Conservation (phyloP, 2,797 vertebrate species). For the Enteromius argenteus region DNA sequence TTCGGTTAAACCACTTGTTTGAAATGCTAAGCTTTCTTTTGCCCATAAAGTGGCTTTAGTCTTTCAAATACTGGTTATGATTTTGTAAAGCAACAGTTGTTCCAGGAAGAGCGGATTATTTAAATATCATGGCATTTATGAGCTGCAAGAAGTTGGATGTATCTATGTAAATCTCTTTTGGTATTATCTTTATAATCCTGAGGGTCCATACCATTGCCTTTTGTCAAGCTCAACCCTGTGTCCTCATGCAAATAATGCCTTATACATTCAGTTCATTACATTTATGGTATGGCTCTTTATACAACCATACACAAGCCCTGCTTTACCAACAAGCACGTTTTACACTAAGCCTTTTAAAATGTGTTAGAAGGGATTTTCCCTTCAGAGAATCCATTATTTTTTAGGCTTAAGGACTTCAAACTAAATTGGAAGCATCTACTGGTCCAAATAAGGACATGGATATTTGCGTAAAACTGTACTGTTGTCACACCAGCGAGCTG, state of each 20-base stretch:
- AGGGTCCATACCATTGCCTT: neutral
- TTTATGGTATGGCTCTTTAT: neutral
- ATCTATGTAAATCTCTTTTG: constrained; percentile 28
- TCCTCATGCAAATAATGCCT: neutral
- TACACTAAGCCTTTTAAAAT: constrained; percentile 47
- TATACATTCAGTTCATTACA: neutral
- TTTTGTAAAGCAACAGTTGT: constrained; percentile 14
- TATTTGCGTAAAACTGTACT: neutral
- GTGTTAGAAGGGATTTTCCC: constrained; percentile 38
- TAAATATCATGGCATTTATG: constrained; percentile 37
- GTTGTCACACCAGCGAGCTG: no score
- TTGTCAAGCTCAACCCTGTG: neutral
- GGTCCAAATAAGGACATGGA: neutral
- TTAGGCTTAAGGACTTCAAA: constrained; percentile 20
- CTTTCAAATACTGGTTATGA: constrained; percentile 14
- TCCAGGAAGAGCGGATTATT: constrained; percentile 41
- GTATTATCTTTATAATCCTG: constrained; percentile 22
- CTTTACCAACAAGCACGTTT: constrained; percentile 3
- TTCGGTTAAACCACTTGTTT: neutral
- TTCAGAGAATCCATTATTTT: constrained; percentile 48
- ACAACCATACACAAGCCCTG: neutral
- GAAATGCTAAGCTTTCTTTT: constrained; percentile 2
- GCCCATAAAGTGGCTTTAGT: constrained; percentile 19
- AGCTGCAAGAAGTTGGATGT: constrained; percentile 29
- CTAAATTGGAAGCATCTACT: constrained; percentile 25